Conservation (phyloP, 1,140 invertebrate species). For the Mesaphorura yosii region DNA sequence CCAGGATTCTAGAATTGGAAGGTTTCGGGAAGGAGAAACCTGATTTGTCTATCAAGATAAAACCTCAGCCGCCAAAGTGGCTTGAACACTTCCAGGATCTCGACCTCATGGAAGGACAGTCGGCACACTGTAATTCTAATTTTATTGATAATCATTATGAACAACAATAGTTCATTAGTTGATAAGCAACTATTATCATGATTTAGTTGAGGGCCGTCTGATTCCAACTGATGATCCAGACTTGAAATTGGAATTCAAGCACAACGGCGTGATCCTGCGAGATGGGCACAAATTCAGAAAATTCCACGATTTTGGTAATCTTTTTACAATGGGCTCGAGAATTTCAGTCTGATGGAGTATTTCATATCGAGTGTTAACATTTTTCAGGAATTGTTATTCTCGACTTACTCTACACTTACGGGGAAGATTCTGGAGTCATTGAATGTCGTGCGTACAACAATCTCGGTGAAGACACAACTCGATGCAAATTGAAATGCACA, state of each 20-base stretch:
- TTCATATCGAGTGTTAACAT: neutral
- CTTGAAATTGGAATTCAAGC: slow-evolving; percentile 84
- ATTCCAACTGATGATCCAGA: slow-evolving; percentile 85
- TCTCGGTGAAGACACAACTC: slow-evolving; percentile 76
- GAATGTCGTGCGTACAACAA: slow-evolving; percentile 86
- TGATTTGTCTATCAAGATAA: slow-evolving; percentile 50
- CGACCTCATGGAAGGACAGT: slow-evolving; percentile 78
- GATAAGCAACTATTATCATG: too few relatives aligned
- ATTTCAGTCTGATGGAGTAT: neutral
- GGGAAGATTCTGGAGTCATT: slow-evolving; percentile 88
- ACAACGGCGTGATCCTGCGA: slow-evolving; percentile 80
- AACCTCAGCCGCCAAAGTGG: slow-evolving; percentile 71
- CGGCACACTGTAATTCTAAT: too few relatives aligned
- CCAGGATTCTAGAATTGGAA: slow-evolving; percentile 79
- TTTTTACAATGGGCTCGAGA: neutral
- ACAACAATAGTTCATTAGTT: too few relatives aligned
- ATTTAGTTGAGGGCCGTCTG: slow-evolving; percentile 78
- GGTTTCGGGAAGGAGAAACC: slow-evolving; percentile 47
- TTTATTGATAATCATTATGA: too few relatives aligned
- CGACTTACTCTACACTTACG: slow-evolving; percentile 91
- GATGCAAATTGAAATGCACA: slow-evolving; percentile 68
- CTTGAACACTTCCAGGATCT: slow-evolving; percentile 73
- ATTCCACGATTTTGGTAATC: slow-evolving; percentile 88
- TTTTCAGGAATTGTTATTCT: slow-evolving; percentile 90
- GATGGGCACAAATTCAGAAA: slow-evolving; percentile 88